Conservation (phyloP, 2,113 vertebrate genomes). For the Dasyornis broadbenti region DNA sequence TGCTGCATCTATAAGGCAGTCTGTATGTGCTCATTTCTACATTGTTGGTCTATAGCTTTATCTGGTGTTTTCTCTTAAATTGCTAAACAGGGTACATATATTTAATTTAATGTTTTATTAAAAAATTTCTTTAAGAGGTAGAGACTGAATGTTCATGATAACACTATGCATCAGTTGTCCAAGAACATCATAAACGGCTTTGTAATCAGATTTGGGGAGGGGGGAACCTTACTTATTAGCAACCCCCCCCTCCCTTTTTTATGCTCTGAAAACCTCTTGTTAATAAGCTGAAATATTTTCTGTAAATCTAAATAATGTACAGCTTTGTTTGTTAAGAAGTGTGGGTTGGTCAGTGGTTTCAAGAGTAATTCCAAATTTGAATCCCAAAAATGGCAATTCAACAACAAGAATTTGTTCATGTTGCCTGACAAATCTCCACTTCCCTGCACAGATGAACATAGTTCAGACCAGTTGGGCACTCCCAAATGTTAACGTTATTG, state of each 20-base stretch:
- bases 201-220: not conserved
- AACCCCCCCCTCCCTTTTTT: not conserved
- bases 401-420: slow-evolving; percentile 6
- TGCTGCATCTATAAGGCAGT: not conserved
- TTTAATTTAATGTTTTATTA: not conserved
- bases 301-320: not conserved
- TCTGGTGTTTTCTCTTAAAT: not conserved
- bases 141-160: not conserved
- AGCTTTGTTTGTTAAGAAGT: slow-evolving; percentile 29
- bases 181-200: not conserved
- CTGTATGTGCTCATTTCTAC: not conserved
- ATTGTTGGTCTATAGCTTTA: not conserved
- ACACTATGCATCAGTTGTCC: not conserved
- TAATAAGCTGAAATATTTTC: slow-evolving; percentile 9
- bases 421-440: not conserved
- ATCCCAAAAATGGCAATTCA: slow-evolving; percentile 15
- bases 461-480: not conserved
- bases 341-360: slow-evolving; percentile 27
- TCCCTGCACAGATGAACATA: not conserved
- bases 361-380: slow-evolving; percentile 6
- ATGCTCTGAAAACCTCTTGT: not conserved
- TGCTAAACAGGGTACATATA: not conserved
- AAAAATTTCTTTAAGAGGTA: not conserved
- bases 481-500: not conserved
- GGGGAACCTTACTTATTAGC: not conserved